Base-by-base conservation (phyloP, 2,888 invertebrate species). In the Agonopterix alstromeriana region DNA sequence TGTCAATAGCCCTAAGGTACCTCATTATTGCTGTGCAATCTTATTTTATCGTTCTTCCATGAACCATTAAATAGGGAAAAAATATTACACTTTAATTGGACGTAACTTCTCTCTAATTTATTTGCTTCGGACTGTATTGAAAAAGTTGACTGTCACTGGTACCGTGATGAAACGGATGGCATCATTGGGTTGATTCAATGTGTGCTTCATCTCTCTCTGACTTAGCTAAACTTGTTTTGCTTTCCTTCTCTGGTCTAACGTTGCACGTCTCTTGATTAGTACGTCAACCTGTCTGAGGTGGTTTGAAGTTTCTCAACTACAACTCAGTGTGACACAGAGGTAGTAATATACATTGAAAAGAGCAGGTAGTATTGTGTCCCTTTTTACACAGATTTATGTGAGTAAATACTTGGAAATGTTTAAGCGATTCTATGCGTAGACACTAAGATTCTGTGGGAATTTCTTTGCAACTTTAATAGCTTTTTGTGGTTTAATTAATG, bases 401-500 rank as follows among this genome's bases (percentile, higher is more conserved):
- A 27, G 27, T 27, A 38, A 8, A 12, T n/a, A 12, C 42, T 42
- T 42, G 42, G 10, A n/a, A n/a, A 12, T 42, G 17, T 14, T 43
- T 14, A 10, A 43, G n/a, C 27, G 9, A n/a, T 17, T 8, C 11
- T 43, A n/a, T 27, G 42, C 42, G 42, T 11, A 42, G 12, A 12
- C 10, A 11, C 42, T 11, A 8, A 8, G n/a, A 11, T 10, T 56
- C 55, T 66, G 65, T 73, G 73, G 61, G 72, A 72, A 72, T 52
- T 50, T 59, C 49, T 42, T 48, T 57, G 48, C 45, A 58, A 57
- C 50, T 57, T 53, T 64, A 62, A 69, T 64, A 60, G 61, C 65
- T 72, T 70, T 70, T 67, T 72, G 67, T 67, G 54, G 56, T 54
- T 71, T 72, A 74, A 73, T 74, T 73, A 73, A 71, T 67, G 63